phyloP scores from a whole-genome alignment of 2,797 vertebrate genomes.

The Tapera naevia region DNA sequence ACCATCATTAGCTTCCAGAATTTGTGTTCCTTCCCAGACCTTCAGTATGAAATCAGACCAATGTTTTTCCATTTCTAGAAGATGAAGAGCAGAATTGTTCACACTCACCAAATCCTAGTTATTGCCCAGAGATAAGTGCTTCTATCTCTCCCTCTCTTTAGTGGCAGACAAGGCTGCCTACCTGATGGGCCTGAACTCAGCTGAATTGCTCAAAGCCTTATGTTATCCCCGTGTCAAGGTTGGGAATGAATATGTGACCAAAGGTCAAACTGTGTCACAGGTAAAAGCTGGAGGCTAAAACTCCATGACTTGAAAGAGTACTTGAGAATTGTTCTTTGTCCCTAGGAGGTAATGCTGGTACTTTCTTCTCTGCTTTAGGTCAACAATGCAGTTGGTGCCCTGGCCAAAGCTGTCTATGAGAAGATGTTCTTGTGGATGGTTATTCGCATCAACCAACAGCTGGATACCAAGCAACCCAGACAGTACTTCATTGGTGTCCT shows the following conservation, averaged over 20 bases:
- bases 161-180: constrained; percentile 88
- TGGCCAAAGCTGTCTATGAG: constrained; percentile 85
- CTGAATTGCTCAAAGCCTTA: constrained; percentile 83
- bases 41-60: background rate
- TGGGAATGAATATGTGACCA: constrained; percentile 86
- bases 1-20: background rate
- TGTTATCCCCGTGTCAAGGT: constrained; percentile 87
- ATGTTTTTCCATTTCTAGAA: background rate
- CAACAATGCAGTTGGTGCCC: constrained; percentile 80
- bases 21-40: background rate
- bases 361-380: constrained; percentile 68
- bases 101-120: background rate
- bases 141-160: background rate
- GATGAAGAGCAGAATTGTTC: background rate
- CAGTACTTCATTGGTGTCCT: constrained; percentile 87
- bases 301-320: no score
- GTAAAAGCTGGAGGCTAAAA: no score
- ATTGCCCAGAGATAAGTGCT: background rate
- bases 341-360: no score
- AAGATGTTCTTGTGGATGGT: constrained; percentile 90
- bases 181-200: constrained; percentile 85
- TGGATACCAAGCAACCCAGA: constrained; percentile 84
- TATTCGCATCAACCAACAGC: constrained; percentile 83
- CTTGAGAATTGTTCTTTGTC: no score
- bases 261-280: constrained; percentile 78